These are phyloP conservation scores for Hyphantria cunea DNA, from an alignment of 1,140 invertebrate species.

Conservation along the genomic window DNA sequence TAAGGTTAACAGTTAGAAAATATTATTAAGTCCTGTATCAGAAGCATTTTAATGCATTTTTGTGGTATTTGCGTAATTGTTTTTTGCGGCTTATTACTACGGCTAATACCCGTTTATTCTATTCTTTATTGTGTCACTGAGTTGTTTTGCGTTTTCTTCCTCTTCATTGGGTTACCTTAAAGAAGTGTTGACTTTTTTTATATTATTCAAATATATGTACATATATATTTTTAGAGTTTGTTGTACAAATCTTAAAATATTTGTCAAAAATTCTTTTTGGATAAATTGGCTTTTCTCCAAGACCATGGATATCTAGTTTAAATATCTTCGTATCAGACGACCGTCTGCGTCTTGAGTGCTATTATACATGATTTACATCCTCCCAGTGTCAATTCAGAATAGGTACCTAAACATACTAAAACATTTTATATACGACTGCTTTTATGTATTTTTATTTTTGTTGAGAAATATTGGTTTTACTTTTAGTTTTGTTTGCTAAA, in stretches of 20 bases:
- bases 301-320: conserved; percentile 53
- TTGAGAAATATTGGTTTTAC: neutral
- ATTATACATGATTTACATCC: conserved; percentile 58
- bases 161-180: too few relatives aligned
- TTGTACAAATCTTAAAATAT: conserved; percentile 23
- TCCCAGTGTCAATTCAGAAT: conserved; percentile 39
- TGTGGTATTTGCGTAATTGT: conserved; percentile 20
- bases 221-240: conserved; percentile 6
- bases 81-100: conserved; percentile 23
- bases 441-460: conserved; percentile 6
- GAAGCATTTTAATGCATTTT: neutral
- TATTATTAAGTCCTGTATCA: too few relatives aligned
- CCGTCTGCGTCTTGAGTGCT: conserved; percentile 48
- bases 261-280: conserved; percentile 52
- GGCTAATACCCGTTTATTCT: too few relatives aligned
- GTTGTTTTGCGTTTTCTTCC: conserved; percentile 3
- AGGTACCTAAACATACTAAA: conserved; percentile 15
- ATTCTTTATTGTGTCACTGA: conserved; percentile 17
- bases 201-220: conserved; percentile 1
- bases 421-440: conserved; percentile 24
- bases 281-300: conserved; percentile 62
- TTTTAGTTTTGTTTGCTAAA: conserved; percentile 1
- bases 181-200: neutral
- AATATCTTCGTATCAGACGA: conserved; percentile 53
- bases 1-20: too few relatives aligned